Conservation (phyloP, 2,113 vertebrate genomes). For the Caloenas nicobarica region DNA sequence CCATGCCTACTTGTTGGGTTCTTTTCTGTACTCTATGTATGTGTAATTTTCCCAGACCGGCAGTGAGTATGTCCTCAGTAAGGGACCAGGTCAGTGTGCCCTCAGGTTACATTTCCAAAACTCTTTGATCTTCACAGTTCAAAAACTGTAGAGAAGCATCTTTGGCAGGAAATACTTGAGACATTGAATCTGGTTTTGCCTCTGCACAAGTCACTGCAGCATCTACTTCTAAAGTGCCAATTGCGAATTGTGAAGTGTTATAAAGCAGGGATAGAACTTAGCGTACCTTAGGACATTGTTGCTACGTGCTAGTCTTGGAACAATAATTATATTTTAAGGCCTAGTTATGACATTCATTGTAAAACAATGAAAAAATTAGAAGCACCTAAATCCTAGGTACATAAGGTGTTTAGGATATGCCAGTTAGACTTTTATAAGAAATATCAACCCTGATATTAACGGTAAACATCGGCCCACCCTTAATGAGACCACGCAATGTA, state of each 20-base stretch:
- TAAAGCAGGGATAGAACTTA: neutral
- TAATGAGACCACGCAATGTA: neutral
- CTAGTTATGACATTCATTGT: neutral
- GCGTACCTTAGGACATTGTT: neutral
- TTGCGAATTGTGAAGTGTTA: neutral
- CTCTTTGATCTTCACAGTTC: neutral
- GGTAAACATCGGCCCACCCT: neutral
- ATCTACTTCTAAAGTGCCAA: neutral
- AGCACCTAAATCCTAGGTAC: neutral
- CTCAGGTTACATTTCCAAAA: neutral
- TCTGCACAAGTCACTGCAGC: neutral
- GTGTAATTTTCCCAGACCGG: neutral
- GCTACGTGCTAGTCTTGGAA: neutral
- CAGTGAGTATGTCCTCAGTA: neutral
- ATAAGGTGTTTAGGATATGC: neutral
- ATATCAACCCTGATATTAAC: neutral
- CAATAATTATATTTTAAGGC: neutral
- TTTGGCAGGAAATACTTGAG: neutral
- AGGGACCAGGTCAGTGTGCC: neutral
- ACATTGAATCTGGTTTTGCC: neutral
- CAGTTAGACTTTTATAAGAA: neutral
- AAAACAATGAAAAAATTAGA: neutral
- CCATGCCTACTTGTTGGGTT: neutral
- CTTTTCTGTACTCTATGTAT: neutral
- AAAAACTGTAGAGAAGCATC: neutral